A percentile compares a stretch with the other conserved stretches of the same genome.
Evolutionary conservation across 2,113 vertebrate genomes (phyloP).

Genomic region (Albula glossodonta): DNA sequence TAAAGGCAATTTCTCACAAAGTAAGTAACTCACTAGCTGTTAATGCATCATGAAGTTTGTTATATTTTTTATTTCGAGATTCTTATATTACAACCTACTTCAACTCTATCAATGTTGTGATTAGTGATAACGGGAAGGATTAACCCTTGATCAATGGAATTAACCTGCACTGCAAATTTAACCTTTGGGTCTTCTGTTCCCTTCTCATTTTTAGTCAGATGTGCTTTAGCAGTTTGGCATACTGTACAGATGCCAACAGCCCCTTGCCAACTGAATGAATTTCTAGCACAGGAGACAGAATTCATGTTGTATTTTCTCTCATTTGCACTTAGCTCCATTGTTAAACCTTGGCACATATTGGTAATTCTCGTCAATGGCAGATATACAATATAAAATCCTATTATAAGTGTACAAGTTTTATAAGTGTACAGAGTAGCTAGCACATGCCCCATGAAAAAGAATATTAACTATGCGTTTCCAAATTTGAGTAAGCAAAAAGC

Average conservation of each 20-base stretch:
- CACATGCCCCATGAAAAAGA: not conserved
- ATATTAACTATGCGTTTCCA: not conserved
- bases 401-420: too few relatives aligned
- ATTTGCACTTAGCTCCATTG: not conserved
- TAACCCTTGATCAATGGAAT: not conserved
- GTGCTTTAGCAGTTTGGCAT: not conserved
- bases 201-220: constrained; percentile 5
- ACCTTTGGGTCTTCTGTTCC: not conserved
- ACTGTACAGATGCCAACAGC: not conserved
- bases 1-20: not conserved
- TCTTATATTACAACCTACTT: not conserved
- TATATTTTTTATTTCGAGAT: not conserved
- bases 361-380: not conserved
- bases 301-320: not conserved
- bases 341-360: not conserved
- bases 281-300: not conserved
- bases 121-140: not conserved
- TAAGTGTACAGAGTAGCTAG: not conserved
- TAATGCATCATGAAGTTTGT: not conserved
- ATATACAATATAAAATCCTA: not conserved
- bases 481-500: not conserved
- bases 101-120: not conserved
- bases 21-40: not conserved
- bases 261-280: not conserved
- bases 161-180: not conserved